Evolutionary conservation across 2,888 invertebrate species (phyloP), one percentile per base, ranked within the genome.

Genomic region (Eurytoma californica): DNA sequence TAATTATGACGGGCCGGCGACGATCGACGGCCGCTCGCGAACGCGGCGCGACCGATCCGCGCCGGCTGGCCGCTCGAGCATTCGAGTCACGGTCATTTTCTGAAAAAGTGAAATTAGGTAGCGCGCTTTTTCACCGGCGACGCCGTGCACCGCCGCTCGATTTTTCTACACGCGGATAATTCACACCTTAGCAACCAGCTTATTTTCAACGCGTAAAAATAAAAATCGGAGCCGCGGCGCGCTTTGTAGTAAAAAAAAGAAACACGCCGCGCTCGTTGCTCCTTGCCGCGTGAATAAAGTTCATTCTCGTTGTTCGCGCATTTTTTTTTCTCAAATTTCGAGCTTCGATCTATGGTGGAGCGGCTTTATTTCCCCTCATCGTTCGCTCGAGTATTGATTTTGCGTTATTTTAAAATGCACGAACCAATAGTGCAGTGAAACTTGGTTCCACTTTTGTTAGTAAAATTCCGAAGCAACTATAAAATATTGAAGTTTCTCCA

Each of bases 21-120:
- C 63, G 24, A 63, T 14, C 53, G 24, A 16, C 7, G n/a, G 2
- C 53, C 7, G 63, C 30, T 12, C 30, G n/a, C 13, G 30, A 28
- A 18, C 47, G 47, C 47, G 47, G 4, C n/a, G 20, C 57, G 3
- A 16, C 14, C n/a, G 47, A 18, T 49, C 18, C 18, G 3, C 28
- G 51, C n/a, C 14, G 9, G 14, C 57, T 9, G 49, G n/a, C 28
- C 49, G 49, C 47, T 28, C 72, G 69, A 77, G 72, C 72, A 80
- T 77, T 74, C 66, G 80, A 80, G 80, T 77, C 80, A 77, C 53
- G 80, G 80, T 63, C 80, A 60, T 77, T 73, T 60, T 80, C 67
- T 73, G 74, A 74, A 80, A 80, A 74, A 80, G 80, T 74, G 74
- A 80, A 80, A 80, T 80, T 80, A 77, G 74, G 74, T 77, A 55